Evolutionary conservation across 2,888 invertebrate species (phyloP), one percentile per base, ranked within the genome.

Genomic region (Epinotia bilunana): DNA sequence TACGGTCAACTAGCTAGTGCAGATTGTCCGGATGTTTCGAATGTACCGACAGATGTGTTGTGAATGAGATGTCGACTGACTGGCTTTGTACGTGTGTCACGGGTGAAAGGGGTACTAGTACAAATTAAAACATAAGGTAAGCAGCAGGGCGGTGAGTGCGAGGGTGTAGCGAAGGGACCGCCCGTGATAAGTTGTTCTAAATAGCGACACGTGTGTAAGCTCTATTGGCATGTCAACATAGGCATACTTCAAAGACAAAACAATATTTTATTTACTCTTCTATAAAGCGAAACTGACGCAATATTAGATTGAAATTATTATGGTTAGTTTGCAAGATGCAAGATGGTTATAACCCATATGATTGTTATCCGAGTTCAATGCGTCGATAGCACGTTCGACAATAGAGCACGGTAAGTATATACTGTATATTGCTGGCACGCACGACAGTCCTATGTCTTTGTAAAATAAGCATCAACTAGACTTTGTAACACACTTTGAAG

Each of bases 91-190:
- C 70, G 39, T 53, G 49, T 64, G 53, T 60, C 68, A 73, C 68
- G 61, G 33, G 20, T 33, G 9, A 65, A 70, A 70, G 74, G 74
- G 74, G 60, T 65, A 70, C 64, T 57, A 33, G 46, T 16, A 49
- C 63, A 63, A 60, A 65, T 70, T 74, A 65, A 70, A 65, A 70
- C 74, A 74, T 74, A 62, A 75, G 72, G 72, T 67, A 33, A 67
- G 53, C 11, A 57, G 28, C 11, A 57, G 28, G 33, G 28, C 28
- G n/a, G 39, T 28, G 73, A 33, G 61, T 67, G 12, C 46, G 33
- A 53, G 55, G 63, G 43, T 39, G 61, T 20, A 49, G 53, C 28
- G 23, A 57, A 57, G 43, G 71, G 23, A 23, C n/a, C 11, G 11
- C 39, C 57, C 43, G 58, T 68, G 33, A 58, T 68, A 43, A 58